Conservation (phyloP, 2,888 invertebrate species). For the Helleia helle region DNA sequence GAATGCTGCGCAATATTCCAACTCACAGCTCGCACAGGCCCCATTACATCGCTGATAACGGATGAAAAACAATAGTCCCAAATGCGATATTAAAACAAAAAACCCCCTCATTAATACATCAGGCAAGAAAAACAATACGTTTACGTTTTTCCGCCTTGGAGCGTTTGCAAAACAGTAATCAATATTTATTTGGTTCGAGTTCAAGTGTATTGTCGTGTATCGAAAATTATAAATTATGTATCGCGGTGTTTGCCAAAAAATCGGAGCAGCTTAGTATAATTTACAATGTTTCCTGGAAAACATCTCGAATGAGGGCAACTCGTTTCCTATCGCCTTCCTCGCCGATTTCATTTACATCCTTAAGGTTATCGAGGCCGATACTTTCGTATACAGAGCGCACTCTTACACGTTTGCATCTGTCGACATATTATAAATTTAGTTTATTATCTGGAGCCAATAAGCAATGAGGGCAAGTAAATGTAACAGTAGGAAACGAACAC, state of each 20-base stretch:
- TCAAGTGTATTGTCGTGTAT: constrained; percentile 38
- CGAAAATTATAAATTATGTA: constrained; percentile 36
- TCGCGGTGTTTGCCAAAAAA: constrained; percentile 29
- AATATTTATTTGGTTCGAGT: constrained; percentile 58
- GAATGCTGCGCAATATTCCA: constrained; percentile 65
- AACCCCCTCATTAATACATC: background rate
- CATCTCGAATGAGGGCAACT: background rate
- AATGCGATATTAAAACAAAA: constrained; percentile 1
- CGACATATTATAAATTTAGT: constrained; percentile 4
- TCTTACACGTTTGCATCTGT: background rate
- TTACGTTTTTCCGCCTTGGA: no score
- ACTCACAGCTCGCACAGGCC: constrained; percentile 50
- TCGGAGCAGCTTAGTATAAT: constrained; percentile 33
- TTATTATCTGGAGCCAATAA: constrained; percentile 20
- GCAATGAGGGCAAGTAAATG: constrained; percentile 47
- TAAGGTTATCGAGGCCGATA: background rate
- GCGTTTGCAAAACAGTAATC: constrained; percentile 23
- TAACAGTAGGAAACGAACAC: constrained; percentile 57
- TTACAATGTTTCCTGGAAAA: constrained; percentile 10
- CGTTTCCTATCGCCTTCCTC: background rate
- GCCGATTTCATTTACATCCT: background rate
- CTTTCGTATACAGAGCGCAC: background rate
- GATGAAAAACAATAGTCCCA: background rate
- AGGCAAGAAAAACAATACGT: background rate
- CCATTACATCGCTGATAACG: constrained; percentile 26